phyloP scores from a whole-genome alignment of 2,797 vertebrate genomes.

The Falco novaeseelandiae region DNA sequence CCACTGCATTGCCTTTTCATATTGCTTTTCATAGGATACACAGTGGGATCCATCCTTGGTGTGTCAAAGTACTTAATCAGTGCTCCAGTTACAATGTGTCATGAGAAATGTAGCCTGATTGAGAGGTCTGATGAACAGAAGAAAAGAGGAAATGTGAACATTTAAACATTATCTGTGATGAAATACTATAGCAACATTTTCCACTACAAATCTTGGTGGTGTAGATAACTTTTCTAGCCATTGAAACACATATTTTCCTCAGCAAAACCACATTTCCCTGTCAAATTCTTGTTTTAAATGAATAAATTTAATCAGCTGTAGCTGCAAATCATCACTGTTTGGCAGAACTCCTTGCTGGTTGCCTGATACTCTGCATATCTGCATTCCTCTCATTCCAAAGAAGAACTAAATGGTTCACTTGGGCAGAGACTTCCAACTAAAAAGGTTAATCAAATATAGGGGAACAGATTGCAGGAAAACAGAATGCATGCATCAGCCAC shows the following conservation, averaged over 20 bases:
- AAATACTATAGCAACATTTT: neutral
- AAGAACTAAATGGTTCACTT: neutral
- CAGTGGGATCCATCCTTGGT: neutral
- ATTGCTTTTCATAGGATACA: neutral
- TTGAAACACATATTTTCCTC: neutral
- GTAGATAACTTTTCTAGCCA: neutral
- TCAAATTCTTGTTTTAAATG: conserved; percentile 21
- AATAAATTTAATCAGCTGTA: neutral
- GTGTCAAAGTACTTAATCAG: neutral
- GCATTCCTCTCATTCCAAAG: neutral
- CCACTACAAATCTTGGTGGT: neutral
- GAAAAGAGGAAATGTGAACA: neutral
- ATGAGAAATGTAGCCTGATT: neutral
- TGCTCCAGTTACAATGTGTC: neutral
- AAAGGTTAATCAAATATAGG: conserved; percentile 17
- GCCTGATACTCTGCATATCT: neutral
- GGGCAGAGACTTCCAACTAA: neutral
- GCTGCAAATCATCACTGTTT: neutral
- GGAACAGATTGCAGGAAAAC: conserved; percentile 3
- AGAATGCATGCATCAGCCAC: neutral
- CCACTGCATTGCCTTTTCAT: neutral
- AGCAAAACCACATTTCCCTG: neutral
- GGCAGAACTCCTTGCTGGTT: neutral
- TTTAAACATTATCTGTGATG: neutral
- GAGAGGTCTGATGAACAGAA: neutral